Base-by-base conservation (phyloP, 2,113 vertebrate species). In the Hypomesus transpacificus region DNA sequence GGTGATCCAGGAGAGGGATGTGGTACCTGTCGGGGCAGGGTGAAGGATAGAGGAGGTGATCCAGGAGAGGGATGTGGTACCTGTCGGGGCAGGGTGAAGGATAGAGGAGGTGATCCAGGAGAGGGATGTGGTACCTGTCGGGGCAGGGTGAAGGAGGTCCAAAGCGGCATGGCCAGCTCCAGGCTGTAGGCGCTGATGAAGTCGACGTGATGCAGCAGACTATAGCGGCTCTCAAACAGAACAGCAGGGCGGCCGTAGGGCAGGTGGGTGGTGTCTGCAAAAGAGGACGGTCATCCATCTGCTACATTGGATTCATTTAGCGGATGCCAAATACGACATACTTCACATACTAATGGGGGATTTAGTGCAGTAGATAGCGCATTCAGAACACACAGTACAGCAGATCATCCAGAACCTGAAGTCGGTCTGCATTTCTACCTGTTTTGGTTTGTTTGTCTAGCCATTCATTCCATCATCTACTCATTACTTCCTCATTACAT, bases 111-210 rank as follows among this genome's bases (percentile, higher is more conserved):
- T 34, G 31, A 34, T 34, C 4, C 31, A 34, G 58, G 92, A 83
- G 61, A 97, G 91, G 26, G 28, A n/a, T 61, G 17, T 82, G 71
- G 52, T 75, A 96, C 96, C 94, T 95, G 94, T 80, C 91, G 93
- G n/a, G 89, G 91, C 81, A 96, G 72, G 1, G 96, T 96, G 84
- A 94, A 99, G 0, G 95, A 89, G 0, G 94, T 96, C 97, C 97
- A 99, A 34, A 99, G 92, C 0, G 97, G 93, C 94, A 96, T 94
- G 58, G 93, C 84, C 63, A 97, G 91, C 24, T 93, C 89, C 83
- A 91, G 92, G 31, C 96, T 97, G 83, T 96, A 99, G 8, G 94
- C 96, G 51, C 97, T 99, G 91, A 95, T 89, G 66, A 95, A 99
- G 77, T 98, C 95, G 0, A 87, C 87, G 0, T 99, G 97, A 82